Evolutionary conservation across 2,113 vertebrate genomes (phyloP).

Genomic region (Aegypius monachus): DNA sequence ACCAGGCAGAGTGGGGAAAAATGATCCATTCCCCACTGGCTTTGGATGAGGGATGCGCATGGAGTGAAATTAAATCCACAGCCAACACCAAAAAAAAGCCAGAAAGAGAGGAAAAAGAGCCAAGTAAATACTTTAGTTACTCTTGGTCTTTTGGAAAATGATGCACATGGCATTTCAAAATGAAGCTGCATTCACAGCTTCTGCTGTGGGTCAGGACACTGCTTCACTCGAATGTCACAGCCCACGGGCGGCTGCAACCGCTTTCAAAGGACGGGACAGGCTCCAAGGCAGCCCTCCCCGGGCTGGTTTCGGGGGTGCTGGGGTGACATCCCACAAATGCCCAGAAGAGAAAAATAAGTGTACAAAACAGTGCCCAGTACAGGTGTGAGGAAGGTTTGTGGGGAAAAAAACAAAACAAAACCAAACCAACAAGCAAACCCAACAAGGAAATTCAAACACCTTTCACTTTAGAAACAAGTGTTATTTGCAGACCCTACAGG

Average conservation of each 20-base stretch:
- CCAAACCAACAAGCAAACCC: background rate
- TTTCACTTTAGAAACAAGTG: background rate
- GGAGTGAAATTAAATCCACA: background rate
- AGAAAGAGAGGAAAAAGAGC: background rate
- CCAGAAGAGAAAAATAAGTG: background rate
- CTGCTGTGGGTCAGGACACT: background rate
- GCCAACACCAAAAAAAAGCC: background rate
- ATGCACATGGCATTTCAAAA: background rate
- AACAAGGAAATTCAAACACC: background rate
- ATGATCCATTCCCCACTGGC: accelerated
- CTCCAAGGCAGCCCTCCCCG: accelerated
- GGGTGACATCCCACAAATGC: background rate
- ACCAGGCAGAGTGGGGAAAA: background rate
- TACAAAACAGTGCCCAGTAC: background rate
- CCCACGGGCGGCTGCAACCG: background rate
- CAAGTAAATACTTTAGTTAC: background rate
- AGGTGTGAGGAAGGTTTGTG: background rate
- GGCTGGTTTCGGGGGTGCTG: background rate
- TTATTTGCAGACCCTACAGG: background rate
- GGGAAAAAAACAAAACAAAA: background rate
- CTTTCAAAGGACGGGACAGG: background rate
- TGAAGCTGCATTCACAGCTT: background rate
- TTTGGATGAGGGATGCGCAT: background rate
- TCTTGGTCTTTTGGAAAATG: background rate
- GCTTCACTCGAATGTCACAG: background rate